phyloP scores from a whole-genome alignment of 1,140 invertebrate species.

The Ephestia elutella region DNA sequence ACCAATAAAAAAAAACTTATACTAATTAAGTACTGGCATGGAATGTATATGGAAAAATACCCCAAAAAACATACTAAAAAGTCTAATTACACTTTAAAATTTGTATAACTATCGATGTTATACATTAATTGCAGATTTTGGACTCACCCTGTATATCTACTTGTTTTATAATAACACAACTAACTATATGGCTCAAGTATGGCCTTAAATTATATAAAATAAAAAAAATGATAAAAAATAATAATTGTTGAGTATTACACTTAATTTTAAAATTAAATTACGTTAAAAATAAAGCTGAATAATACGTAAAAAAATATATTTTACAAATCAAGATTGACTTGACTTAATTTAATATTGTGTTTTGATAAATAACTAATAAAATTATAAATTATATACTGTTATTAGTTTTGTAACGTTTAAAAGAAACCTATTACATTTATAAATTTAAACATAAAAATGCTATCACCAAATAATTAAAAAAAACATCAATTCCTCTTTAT shows the following conservation, averaged over 20 bases:
- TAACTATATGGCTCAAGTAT: conserved; percentile 6
- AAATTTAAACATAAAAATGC: not conserved
- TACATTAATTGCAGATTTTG: not conserved
- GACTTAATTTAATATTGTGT: too few species aligned
- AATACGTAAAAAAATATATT: not conserved
- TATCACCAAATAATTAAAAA: not conserved
- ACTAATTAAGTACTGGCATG: conserved; percentile 52
- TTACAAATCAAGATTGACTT: not conserved
- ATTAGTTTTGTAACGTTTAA: too few species aligned
- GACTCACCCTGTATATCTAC: not conserved
- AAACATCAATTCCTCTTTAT: not conserved
- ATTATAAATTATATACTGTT: too few species aligned
- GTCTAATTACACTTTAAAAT: not conserved
- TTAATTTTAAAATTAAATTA: conserved; percentile 12
- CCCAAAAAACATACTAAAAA: not conserved
- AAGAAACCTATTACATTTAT: not conserved
- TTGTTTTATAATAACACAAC: not conserved
- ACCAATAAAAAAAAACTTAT: not conserved
- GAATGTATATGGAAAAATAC: conserved; percentile 26
- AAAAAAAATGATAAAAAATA: conserved; percentile 17
- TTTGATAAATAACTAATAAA: too few species aligned
- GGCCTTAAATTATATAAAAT: not conserved
- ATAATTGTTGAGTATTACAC: conserved; percentile 28
- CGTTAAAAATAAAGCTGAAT: not conserved
- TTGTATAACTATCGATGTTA: not conserved